Evolutionary conservation across 2,797 vertebrate genomes (phyloP), one percentile per base, ranked within the genome.

Genomic region (Myotis planiceps): DNA sequence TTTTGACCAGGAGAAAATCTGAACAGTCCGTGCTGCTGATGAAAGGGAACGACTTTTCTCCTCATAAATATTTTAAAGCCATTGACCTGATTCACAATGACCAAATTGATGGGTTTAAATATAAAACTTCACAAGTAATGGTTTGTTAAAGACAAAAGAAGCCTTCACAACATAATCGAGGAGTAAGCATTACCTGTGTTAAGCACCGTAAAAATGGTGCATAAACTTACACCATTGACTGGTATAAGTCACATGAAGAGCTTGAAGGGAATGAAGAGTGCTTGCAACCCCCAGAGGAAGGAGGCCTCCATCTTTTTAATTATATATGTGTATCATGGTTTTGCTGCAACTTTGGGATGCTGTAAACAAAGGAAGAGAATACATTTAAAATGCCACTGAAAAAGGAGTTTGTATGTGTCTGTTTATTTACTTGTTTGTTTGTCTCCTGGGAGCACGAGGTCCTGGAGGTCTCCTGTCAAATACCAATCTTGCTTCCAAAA

Each of bases 401-500:
- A 47, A 47, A 69, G 87, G 55, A 39, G 9, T 69, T 39, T 68
- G 14, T 37, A 7, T n/a, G 15, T 74, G 51, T 27, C 75, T 69
- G 49, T 58, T 87, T 92, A 49, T 69, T 83, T 89, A 72, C 18
- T 79, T 88, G 69, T 68, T 90, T 81, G 29, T 37, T 39, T 60
- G 14, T 88, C 76, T 95, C 74, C 65, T 6, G 10, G 32, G 55
- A 92, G 23, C 49, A 55, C 1, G 18, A 79, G n/a, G 16, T 65
- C 9, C 23, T 78, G 63, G 53, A 65, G 19, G 25, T 80, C 39
- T 81, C 81, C 95, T 92, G 91, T 94, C 92, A 94, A 96, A 87
- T 42, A 92, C 4, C 39, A 91, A 6, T 23, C 37, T 92, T 82
- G 68, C 32, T 94, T 78, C 29, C 25, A 80, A 84, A 53, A 45